phyloP scores from a whole-genome alignment of 2,113 vertebrate genomes.

The Nestor notabilis region DNA sequence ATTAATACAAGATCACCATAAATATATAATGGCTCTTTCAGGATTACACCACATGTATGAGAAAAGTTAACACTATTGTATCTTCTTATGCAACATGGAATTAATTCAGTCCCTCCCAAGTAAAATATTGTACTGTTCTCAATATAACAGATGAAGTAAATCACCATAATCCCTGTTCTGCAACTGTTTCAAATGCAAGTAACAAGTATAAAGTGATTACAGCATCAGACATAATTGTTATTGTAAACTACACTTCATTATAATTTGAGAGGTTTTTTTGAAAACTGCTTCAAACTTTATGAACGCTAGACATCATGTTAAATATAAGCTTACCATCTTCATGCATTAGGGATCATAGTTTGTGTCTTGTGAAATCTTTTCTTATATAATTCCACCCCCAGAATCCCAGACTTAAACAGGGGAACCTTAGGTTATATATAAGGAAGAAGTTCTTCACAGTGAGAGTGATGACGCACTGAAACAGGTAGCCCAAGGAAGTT shows the following conservation, averaged over 20 bases:
- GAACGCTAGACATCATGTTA: not conserved
- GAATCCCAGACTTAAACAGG: no score
- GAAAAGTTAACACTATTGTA: not conserved
- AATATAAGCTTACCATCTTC: not conserved
- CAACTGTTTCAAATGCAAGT: not conserved
- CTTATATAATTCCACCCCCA: not conserved
- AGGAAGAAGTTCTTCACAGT: no score
- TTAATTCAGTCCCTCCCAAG: not conserved
- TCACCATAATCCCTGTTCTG: not conserved
- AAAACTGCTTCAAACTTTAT: not conserved
- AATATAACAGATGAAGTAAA: not conserved
- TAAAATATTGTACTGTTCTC: not conserved
- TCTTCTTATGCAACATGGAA: not conserved
- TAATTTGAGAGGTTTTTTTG: not conserved
- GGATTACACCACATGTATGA: not conserved
- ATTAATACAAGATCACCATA: not conserved
- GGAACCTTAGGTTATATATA: no score
- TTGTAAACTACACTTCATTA: not conserved
- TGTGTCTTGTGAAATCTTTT: not conserved
- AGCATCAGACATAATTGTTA: not conserved
- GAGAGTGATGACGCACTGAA: no score
- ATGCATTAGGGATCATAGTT: not conserved
- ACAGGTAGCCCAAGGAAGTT: no score
- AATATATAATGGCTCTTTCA: not conserved
- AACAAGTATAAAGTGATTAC: not conserved